Conservation (phyloP, 2,113 vertebrate species). For the Spilogale gracilis region DNA sequence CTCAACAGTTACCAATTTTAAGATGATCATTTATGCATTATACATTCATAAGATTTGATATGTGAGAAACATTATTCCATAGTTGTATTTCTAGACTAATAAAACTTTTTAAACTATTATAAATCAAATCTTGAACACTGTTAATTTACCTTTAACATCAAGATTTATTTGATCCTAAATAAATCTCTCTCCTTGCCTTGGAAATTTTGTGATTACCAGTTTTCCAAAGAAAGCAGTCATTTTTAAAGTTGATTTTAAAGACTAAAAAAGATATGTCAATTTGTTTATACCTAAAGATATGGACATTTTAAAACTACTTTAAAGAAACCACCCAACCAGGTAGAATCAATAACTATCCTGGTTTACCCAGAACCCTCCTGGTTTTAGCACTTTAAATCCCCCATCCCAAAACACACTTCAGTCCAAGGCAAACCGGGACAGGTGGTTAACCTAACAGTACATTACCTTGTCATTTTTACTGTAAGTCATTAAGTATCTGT, state of each 20-base stretch:
- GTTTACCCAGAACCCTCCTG: background rate
- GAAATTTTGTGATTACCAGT: background rate
- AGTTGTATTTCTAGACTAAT: background rate
- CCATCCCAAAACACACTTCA: background rate
- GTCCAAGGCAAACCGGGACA: background rate
- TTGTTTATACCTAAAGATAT: background rate
- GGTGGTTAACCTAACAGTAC: background rate
- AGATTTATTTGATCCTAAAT: background rate
- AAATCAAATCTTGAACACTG: background rate
- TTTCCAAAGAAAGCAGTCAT: background rate
- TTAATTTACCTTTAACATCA: conserved; percentile 30
- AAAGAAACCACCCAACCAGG: background rate
- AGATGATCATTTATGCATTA: background rate
- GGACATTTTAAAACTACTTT: conserved; percentile 9
- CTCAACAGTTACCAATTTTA: background rate
- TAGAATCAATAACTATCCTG: background rate
- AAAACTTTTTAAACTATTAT: background rate
- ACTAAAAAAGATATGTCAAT: background rate
- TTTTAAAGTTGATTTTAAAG: conserved; percentile 36
- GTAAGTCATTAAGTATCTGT: background rate
- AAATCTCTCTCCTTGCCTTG: background rate
- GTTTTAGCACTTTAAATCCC: background rate
- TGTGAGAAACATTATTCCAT: background rate
- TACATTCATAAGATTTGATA: conserved; percentile 28
- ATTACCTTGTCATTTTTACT: background rate